Percentiles rank a stretch among this genome's conserved stretches.
Evolutionary conservation across 1,140 invertebrate species (phyloP).

Genomic region (Zaprionus ghesquierei): DNA sequence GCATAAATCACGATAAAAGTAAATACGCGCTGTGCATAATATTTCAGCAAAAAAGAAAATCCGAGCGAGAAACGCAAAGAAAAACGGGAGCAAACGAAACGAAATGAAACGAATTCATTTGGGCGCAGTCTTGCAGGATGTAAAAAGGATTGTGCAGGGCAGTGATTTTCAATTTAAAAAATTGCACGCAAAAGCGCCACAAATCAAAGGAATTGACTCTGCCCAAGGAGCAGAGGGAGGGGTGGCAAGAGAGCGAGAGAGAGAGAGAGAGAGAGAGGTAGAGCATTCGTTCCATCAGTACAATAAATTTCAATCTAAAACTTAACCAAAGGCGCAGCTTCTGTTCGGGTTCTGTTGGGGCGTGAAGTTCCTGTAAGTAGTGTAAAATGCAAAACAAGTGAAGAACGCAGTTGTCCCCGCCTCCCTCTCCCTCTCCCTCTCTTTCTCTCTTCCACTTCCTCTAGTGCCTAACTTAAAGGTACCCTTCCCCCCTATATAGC

Average conservation of each 20-base stretch:
- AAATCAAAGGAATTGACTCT: slow-evolving; percentile 80
- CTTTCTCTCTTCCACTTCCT: slow-evolving; percentile 28
- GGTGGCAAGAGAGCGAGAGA: not conserved
- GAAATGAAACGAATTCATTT: slow-evolving; percentile 73
- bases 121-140: slow-evolving; percentile 59
- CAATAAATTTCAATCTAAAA: slow-evolving; percentile 80
- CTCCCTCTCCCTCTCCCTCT: too few relatives aligned
- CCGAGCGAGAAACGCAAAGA: slow-evolving; percentile 8
- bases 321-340: slow-evolving; percentile 76
- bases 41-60: slow-evolving; percentile 40
- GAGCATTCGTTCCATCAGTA: slow-evolving; percentile 29
- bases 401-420: not conserved
- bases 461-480: not conserved
- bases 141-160: slow-evolving; percentile 76
- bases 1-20: slow-evolving; percentile 79
- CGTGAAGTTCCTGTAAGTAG: slow-evolving; percentile 43
- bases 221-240: slow-evolving; percentile 10
- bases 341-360: slow-evolving; percentile 46
- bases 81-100: slow-evolving; percentile 19
- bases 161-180: slow-evolving; percentile 81
- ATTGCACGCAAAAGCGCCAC: slow-evolving; percentile 80
- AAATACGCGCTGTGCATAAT: slow-evolving; percentile 74
- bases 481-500: slow-evolving; percentile 1
- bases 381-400: slow-evolving; percentile 72
- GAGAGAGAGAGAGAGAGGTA: slow-evolving; percentile 8